These are phyloP conservation scores for Condylura cristata DNA, from an alignment of 2,113 vertebrate species.

Conservation along the genomic window DNA sequence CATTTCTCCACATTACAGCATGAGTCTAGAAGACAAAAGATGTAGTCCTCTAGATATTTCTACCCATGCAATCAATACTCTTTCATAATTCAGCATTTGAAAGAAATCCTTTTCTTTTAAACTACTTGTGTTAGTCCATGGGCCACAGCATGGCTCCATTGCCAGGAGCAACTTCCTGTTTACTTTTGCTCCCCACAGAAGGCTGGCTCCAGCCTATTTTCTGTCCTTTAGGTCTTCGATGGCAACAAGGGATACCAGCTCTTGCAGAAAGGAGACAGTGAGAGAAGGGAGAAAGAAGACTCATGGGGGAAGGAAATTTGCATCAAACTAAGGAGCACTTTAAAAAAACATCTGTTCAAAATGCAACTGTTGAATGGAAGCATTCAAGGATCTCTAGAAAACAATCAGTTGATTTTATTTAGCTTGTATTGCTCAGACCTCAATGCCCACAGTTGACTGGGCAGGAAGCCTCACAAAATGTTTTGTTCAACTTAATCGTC, in stretches of 20 bases:
- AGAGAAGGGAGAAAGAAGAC: background rate
- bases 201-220: no score
- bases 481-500: background rate
- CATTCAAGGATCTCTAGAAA: background rate
- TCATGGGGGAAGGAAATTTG: background rate
- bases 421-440: rapidly evolving
- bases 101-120: constrained; percentile 58
- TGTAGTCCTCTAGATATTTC: constrained; percentile 32
- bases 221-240: background rate
- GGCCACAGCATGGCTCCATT: background rate
- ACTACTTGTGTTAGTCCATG: background rate
- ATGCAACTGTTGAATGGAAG: background rate
- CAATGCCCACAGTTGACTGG: rapidly evolving
- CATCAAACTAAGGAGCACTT: background rate
- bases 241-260: background rate
- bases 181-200: background rate
- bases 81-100: constrained; percentile 71
- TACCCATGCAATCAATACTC: constrained; percentile 59
- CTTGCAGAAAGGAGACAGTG: background rate
- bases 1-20: background rate
- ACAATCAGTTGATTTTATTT: background rate
- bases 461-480: background rate
- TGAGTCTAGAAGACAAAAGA: constrained; percentile 43
- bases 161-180: background rate
- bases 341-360: background rate